Evolutionary conservation across 2,888 invertebrate genomes (phyloP), one percentile per base, ranked within the genome.

Genomic region (Drosophila greeni): DNA sequence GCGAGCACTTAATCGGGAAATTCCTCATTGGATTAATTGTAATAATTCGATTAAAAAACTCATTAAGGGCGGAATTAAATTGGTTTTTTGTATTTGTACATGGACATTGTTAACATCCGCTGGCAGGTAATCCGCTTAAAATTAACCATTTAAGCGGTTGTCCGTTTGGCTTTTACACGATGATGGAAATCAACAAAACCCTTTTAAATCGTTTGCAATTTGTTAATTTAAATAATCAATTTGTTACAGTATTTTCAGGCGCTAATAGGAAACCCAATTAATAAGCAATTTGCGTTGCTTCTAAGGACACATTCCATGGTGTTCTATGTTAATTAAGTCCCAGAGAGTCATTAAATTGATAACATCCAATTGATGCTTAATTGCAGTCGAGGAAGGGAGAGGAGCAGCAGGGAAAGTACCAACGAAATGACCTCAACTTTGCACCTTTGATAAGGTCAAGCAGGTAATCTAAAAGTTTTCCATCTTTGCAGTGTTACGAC

Each of bases 381-480:
- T 60, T 60, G 59, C 59, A 37, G 43, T 3, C 6, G 9, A 14
- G 39, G 26, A 3, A 16, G 36, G 34, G 7, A 2, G 5, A 43
- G 16, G n/a, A 24, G 43, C 8, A 24, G 14, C 16, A 18, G 59
- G 43, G 3, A 7, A 5, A n/a, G 37, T 11, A 45, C 11, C 31
- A 20, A 7, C 60, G 18, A 59, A 59, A 60, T 59, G 59, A 59
- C 59, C 58, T 26, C 43, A 59, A 45, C 43, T 58, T 49, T 40
- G 64, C 40, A 64, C 61, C 39, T 16, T 61, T 59, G 59, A 59
- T 59, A 23, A 59, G 61, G 61, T 60, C 45, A 26, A 23, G 65
- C 65, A 65, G 73, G 59, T 73, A 77, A 71, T 74, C 81, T 64
- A 64, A 52, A 80, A 62, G 66, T 70, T 67, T 66, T 68, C 45